Evolutionary conservation across 2,888 invertebrate species (phyloP).

Genomic region (Azorinus chamasolen): DNA sequence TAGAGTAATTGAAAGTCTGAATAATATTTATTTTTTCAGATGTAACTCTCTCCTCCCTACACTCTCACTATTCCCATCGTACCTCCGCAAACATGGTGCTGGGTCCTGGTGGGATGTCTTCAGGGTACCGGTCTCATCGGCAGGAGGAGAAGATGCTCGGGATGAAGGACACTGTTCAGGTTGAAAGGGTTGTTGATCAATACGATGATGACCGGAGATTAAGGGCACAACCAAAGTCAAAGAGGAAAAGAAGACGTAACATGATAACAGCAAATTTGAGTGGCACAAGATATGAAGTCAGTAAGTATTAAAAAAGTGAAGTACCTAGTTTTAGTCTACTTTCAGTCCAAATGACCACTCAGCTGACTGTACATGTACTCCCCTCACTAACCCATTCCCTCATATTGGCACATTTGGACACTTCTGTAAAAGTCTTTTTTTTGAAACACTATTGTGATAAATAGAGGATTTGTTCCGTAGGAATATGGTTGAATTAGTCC

Average conservation of each 20-base stretch:
- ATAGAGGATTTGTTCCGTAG: no score
- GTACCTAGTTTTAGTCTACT: no score
- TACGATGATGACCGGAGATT: slow-evolving; percentile 46
- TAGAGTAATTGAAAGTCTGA: no score
- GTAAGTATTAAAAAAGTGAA: slow-evolving; percentile 76
- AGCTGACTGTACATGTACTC: no score
- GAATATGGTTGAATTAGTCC: no score
- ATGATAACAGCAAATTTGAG: slow-evolving; percentile 83
- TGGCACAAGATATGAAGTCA: slow-evolving; percentile 85
- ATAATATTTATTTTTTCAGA: slow-evolving; percentile 64
- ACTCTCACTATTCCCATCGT: slow-evolving; percentile 66
- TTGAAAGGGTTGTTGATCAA: slow-evolving; percentile 37
- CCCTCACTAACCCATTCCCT: no score
- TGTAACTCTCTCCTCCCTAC: slow-evolving; percentile 71
- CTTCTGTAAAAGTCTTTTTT: no score
- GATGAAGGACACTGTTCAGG: slow-evolving; percentile 23
- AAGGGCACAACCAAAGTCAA: slow-evolving; percentile 65
- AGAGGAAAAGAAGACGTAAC: slow-evolving; percentile 72
- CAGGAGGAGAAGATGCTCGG: slow-evolving; percentile 20
- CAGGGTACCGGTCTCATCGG: slow-evolving; percentile 36
- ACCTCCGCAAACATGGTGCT: slow-evolving; percentile 57
- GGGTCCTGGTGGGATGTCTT: slow-evolving; percentile 40
- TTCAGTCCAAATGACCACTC: no score
- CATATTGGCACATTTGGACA: no score
- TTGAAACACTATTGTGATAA: no score